Evolutionary conservation across 2,113 vertebrate species (phyloP).

Genomic region (Bubo scandiacus): DNA sequence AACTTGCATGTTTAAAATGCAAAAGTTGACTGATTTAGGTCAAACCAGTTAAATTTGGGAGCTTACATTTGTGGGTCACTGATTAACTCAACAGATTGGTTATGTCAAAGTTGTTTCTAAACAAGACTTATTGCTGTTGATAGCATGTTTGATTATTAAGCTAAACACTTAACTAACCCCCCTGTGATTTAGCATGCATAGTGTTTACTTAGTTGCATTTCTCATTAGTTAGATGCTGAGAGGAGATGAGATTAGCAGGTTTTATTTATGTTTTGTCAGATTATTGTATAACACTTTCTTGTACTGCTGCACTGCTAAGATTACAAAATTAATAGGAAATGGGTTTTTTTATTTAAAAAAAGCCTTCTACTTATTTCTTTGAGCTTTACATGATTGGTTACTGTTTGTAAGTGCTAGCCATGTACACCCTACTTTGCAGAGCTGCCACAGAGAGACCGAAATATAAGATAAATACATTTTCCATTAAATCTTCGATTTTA

Average conservation of each 20-base stretch:
- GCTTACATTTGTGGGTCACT: neutral
- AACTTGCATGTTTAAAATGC: neutral
- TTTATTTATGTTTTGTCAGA: slow-evolving; percentile 26
- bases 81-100: neutral
- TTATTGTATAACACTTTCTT: neutral
- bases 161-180: neutral
- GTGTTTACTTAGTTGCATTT: slow-evolving; percentile 15
- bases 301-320: neutral
- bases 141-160: neutral
- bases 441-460: neutral
- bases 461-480: neutral
- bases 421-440: neutral
- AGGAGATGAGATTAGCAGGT: neutral
- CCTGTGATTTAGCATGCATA: neutral
- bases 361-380: neutral
- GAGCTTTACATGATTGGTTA: neutral
- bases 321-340: neutral
- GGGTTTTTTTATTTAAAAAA: neutral
- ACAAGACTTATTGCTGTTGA: neutral
- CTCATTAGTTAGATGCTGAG: neutral
- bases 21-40: neutral
- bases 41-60: neutral
- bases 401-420: neutral
- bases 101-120: neutral
- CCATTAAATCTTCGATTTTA: neutral